Conservation (phyloP, 2,888 invertebrate genomes). For the Trimorus sp. region DNA sequence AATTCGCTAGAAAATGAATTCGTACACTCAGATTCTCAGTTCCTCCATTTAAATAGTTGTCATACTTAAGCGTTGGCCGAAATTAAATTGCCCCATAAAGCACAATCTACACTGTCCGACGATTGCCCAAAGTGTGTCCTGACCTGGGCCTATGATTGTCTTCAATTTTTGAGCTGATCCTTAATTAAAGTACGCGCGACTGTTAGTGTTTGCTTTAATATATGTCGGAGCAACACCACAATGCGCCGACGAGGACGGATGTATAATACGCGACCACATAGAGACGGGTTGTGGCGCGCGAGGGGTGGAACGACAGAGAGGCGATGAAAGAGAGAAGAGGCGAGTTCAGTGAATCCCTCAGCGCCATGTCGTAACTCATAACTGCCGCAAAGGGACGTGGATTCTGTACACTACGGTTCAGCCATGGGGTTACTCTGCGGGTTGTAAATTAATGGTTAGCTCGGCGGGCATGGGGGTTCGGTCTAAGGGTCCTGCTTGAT, state of each 20-base stretch:
- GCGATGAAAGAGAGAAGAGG: constrained; percentile 54
- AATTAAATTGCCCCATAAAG: too few species aligned
- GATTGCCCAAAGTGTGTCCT: too few species aligned
- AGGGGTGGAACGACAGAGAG: constrained; percentile 42
- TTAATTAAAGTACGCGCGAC: constrained; percentile 39
- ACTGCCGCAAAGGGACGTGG: constrained; percentile 77
- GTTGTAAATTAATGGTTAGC: constrained; percentile 81
- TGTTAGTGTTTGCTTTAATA: constrained; percentile 54
- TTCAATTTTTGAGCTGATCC: constrained; percentile 32
- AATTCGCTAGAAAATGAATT: too few species aligned
- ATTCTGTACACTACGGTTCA: constrained; percentile 72
- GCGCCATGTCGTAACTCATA: constrained; percentile 78
- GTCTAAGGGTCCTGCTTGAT: constrained; percentile 79
- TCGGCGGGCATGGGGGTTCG: constrained; percentile 74
- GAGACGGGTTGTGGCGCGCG: constrained; percentile 30
- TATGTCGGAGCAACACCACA: constrained; percentile 35
- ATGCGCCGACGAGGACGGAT: constrained; percentile 43
- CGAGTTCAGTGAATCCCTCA: constrained; percentile 73
- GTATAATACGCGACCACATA: constrained; percentile 37
- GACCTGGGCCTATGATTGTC: neutral
- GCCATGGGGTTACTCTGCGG: constrained; percentile 78
- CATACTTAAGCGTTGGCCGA: too few species aligned
- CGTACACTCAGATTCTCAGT: too few species aligned
- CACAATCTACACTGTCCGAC: too few species aligned
- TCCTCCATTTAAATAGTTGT: too few species aligned